Evolutionary conservation across 2,888 invertebrate species (phyloP).

Genomic region (Germaria angustata): DNA sequence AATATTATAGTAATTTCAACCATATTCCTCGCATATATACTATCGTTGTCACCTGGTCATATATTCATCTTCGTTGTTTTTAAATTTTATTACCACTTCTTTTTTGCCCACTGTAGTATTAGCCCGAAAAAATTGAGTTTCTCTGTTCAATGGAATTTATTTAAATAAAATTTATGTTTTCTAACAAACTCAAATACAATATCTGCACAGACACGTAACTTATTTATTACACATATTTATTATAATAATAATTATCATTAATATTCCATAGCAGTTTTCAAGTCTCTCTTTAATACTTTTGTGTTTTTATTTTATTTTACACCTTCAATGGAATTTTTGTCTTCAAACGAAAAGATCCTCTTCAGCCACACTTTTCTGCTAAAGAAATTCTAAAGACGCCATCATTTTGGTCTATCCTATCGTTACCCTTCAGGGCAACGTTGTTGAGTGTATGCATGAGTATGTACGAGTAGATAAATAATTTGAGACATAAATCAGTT

Average conservation of each 20-base stretch:
- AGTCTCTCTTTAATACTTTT: background rate
- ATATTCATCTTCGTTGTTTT: background rate
- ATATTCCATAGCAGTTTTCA: constrained; percentile 27
- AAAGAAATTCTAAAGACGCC: constrained; percentile 20
- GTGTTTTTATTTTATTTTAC: background rate
- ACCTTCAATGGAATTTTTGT: constrained; percentile 27
- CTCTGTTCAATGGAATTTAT: background rate
- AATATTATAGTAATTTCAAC: no score
- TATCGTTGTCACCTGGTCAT: background rate
- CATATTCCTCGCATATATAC: background rate
- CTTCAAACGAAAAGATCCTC: background rate
- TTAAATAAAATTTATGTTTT: constrained; percentile 31
- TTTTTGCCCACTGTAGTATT: background rate
- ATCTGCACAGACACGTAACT: constrained; percentile 12
- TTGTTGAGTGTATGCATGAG: constrained; percentile 28
- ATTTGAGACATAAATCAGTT: constrained; percentile 65
- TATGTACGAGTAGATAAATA: constrained; percentile 38
- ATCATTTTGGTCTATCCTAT: constrained; percentile 17
- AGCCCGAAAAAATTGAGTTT: background rate
- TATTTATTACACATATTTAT: constrained; percentile 45
- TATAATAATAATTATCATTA: constrained; percentile 59
- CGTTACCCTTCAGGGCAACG: constrained; percentile 11
- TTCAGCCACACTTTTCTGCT: constrained; percentile 1
- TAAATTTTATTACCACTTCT: background rate
- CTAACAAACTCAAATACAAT: background rate